Evolutionary conservation across 2,113 vertebrate species (phyloP).

Genomic region (Cyprinus carpio): DNA sequence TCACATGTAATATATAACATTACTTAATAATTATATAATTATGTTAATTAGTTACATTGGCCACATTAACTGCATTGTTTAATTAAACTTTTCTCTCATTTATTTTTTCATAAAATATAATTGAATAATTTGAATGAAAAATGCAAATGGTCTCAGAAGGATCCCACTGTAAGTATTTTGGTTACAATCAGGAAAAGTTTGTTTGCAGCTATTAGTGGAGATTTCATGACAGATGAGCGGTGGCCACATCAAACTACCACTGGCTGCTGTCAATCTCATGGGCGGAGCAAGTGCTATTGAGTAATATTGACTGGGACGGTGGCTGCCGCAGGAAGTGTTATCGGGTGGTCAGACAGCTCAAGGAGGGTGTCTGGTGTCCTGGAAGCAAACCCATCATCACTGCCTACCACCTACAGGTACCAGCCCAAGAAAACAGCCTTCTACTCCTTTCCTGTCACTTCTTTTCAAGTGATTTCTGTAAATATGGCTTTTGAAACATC

Average conservation of each 20-base stretch:
- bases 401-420: slow-evolving; percentile 82
- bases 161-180: background rate
- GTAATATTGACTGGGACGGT: slow-evolving; percentile 81
- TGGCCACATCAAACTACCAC: slow-evolving; percentile 81
- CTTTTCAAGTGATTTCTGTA: background rate
- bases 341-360: slow-evolving; percentile 78
- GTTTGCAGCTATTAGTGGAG: no score
- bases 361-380: slow-evolving; percentile 84
- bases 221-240: no score
- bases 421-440: background rate
- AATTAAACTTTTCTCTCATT: background rate
- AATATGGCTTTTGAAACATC: background rate
- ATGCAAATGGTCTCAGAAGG: background rate
- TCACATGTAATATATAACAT: no score
- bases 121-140: background rate
- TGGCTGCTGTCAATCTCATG: slow-evolving; percentile 83
- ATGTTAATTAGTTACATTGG: background rate
- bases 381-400: slow-evolving; percentile 79
- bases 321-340: slow-evolving; percentile 81
- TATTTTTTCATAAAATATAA: background rate
- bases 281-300: slow-evolving; percentile 78
- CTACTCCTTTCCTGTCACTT: background rate
- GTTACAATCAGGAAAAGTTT: background rate
- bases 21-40: background rate
- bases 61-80: background rate